Percentiles rank a stretch among this genome's conserved stretches.
Conservation (phyloP, 37 sponge, comb jelly and placozoan species). For the Ephydatia muelleri region DNA sequence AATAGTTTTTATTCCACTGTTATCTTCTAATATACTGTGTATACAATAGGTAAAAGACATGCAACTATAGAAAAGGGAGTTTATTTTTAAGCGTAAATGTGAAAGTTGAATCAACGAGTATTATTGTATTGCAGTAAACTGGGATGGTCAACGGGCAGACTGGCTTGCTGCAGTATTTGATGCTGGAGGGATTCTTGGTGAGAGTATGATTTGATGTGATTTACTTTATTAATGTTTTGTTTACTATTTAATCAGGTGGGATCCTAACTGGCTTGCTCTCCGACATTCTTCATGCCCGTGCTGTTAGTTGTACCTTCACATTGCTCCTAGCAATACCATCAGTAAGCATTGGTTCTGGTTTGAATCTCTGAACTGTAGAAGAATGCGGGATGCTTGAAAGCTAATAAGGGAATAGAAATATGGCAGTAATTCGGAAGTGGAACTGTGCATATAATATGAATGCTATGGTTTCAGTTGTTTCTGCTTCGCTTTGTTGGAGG, state of each 20-base stretch:
- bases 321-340: slow-evolving; percentile 60
- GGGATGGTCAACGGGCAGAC: slow-evolving; percentile 22
- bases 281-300: slow-evolving; percentile 69
- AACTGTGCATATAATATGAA: not conserved
- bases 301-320: slow-evolving; percentile 52
- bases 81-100: too few species aligned
- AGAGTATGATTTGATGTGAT: not conserved
- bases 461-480: slow-evolving; percentile 16
- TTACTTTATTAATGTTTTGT: not conserved
- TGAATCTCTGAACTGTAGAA: not conserved
- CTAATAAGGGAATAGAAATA: not conserved
- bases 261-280: slow-evolving; percentile 56
- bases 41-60: too few species aligned
- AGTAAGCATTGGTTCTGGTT: slow-evolving; percentile 52
- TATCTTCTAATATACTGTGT: too few species aligned
- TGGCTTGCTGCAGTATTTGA: slow-evolving; percentile 53
- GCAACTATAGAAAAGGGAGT: too few species aligned
- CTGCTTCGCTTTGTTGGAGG: slow-evolving; percentile 20
- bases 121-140: not conserved
- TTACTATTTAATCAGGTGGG: not conserved
- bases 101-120: not conserved
- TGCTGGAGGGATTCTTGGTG: slow-evolving; percentile 65
- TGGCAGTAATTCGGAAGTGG: not conserved
- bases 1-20: too few species aligned
- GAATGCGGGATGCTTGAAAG: not conserved